phyloP scores from a whole-genome alignment of 2,888 invertebrate genomes.

The Chalcosyrphus nemorum region DNA sequence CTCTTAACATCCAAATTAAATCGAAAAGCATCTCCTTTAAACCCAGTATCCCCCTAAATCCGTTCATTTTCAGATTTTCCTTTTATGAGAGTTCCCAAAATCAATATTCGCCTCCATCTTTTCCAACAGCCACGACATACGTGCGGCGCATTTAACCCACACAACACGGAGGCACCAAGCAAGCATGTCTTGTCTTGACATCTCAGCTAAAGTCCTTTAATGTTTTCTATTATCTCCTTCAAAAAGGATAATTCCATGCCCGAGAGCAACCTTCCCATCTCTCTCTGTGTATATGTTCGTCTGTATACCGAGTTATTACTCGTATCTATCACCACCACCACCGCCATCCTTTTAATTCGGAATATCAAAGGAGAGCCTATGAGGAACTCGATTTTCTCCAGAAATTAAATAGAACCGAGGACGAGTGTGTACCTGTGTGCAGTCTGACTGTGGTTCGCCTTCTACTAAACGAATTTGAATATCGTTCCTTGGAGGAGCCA shows the following conservation, averaged over 20 bases:
- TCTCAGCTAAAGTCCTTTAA: conserved; percentile 45
- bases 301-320: conserved; percentile 22
- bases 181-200: conserved; percentile 21
- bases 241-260: conserved; percentile 45
- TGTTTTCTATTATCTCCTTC: conserved; percentile 43
- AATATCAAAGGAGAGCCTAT: conserved; percentile 46
- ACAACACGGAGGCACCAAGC: too few species aligned
- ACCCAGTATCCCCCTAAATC: conserved; percentile 8
- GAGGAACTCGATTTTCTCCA: conserved; percentile 39
- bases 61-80: conserved; percentile 4
- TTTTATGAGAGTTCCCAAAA: neutral
- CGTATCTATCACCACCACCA: neutral
- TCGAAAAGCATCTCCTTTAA: too few species aligned
- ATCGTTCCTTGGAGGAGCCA: conserved; percentile 20
- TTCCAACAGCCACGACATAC: neutral
- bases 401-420: conserved; percentile 47
- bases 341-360: conserved; percentile 19
- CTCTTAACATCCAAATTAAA: too few species aligned
- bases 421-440: conserved; percentile 16
- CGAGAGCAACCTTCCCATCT: conserved; percentile 24
- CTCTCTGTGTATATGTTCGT: neutral
- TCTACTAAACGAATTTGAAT: conserved; percentile 42
- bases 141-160: conserved; percentile 2
- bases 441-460: neutral
- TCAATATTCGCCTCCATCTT: conserved; percentile 3